Evolutionary conservation across 2,888 invertebrate species (phyloP).

Genomic region (Oasisia sp.): DNA sequence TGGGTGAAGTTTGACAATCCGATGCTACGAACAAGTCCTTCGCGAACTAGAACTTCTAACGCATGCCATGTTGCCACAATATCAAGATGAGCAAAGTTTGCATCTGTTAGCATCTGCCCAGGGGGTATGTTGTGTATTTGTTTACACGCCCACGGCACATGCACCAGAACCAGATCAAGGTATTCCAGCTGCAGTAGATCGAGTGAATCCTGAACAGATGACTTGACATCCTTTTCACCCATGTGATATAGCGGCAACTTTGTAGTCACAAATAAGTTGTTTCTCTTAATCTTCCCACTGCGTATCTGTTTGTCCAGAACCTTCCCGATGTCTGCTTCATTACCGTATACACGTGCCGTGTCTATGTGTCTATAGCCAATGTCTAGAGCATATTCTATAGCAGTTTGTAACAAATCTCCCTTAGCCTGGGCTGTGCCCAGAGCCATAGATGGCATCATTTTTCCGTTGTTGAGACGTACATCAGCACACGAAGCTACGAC

Average conservation of each 20-base stretch:
- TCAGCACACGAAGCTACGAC: not conserved
- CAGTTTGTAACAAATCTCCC: not conserved
- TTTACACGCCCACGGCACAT: constrained; percentile 19
- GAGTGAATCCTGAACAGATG: constrained; percentile 14
- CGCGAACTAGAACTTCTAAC: not conserved
- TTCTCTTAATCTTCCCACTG: constrained; percentile 21
- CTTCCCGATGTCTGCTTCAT: constrained; percentile 24
- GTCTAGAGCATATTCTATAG: constrained; percentile 25
- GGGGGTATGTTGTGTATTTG: not conserved
- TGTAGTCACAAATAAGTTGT: constrained; percentile 29
- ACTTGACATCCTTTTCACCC: not conserved
- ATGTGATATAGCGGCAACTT: constrained; percentile 22
- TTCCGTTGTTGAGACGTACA: constrained; percentile 23
- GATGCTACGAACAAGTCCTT: constrained; percentile 17
- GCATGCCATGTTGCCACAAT: constrained; percentile 24
- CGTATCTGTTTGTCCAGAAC: constrained; percentile 3
- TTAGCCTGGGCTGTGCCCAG: constrained; percentile 24
- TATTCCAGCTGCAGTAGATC: constrained; percentile 18
- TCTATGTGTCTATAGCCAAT: constrained; percentile 32
- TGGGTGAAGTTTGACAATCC: constrained; percentile 30
- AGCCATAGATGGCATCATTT: constrained; percentile 27
- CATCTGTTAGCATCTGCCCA: not conserved
- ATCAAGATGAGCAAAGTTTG: constrained; percentile 7
- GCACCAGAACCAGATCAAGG: constrained; percentile 28
- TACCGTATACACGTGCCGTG: constrained; percentile 23